Base-by-base conservation (phyloP, 2,113 vertebrate genomes). In the Boleophthalmus pectinirostris region DNA sequence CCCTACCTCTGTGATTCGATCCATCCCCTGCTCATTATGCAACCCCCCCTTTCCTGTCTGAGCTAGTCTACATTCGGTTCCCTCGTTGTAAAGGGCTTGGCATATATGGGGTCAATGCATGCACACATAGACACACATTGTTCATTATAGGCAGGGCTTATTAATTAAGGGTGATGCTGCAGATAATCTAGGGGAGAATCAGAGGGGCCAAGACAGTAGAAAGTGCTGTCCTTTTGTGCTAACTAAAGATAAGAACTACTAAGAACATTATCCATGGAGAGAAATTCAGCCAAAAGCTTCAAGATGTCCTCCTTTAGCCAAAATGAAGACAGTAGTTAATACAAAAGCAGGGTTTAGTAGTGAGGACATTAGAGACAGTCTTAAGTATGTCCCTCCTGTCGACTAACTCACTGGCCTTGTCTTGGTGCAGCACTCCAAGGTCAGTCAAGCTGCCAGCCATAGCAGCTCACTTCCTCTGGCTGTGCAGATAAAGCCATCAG, bases 41-140 rank as follows among this genome's bases (percentile, higher is more conserved):
- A 45, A 45, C 58, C 25, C 69, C 18, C 69, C 5, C 24, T 69
- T 66, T n/a, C 15, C 71, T 61, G 69, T 73, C 63, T 66, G 7
- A 74, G 72, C 57, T 58, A 14, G 69, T 76, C 75, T 82, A 74
- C 71, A 82, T 82, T 79, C 85, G 82, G 73, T 84, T 78, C 86
- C 81, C 81, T 13, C 2, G 70, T 73, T 73, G 84, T 85, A 89
- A 85, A 74, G 56, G 80, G 64, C 53, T 83, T 82, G 75, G 74
- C 76, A 54, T 70, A 77, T 82, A 84, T 29, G 68, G 75, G 85
- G 46, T 87, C 68, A 82, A 43, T 68, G 29, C 35, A 13, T 9
- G 64, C 73, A 75, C 79, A 77, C 68, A 68, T 64, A 70, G 65
- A 73, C 25, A 67, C 74, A 75, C 60, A n/a, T 9, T 21, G 20